Evolutionary conservation across 2,797 vertebrate species (phyloP), one percentile per base, ranked within the genome.

Genomic region (Notoglanidium macrostoma): DNA sequence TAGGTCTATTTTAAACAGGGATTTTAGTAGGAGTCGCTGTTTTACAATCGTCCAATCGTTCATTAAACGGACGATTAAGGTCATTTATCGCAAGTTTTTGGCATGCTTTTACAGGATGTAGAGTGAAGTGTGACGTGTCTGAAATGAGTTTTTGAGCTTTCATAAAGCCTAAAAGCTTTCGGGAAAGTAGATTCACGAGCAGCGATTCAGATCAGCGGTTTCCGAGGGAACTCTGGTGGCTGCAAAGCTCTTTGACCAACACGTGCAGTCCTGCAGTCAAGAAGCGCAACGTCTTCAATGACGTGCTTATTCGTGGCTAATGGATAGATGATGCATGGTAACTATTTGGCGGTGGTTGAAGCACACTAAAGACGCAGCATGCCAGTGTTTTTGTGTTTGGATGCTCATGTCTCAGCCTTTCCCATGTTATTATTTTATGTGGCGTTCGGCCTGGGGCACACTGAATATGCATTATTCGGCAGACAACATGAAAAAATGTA

Each of bases 401-500:
- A 35, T 51, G 32, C 40, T 84, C 68, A 55, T 1, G 61, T 83
- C 77, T 83, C 19, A 67, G 49, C 21, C 21, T n/a, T 35, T 46
- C 86, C 44, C 55, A 21, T 65, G 68, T 57, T 65, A 86, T 86
- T 65, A 68, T 54, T 54, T 83, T 51, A 79, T 68, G 44, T 55
- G 51, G 51, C 17, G 32, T 82, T 70, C 77, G 35, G 17, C 77
- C 76, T 72, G 21, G 35, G 15, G 7, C 67, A 67, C 29, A 6
- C 23, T 83, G 65, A 85, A 88, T 85, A 88, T 79, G 79, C 65
- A 88, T 84, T 79, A 87, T 59, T 70, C 44, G 17, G 23, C 19
- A 54, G 84, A 74, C 35, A 19, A 12, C 44, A 82, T 35, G 57
- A 19, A 82, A 51, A 82, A 83, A 61, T 85, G 46, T 59, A n/a